Base-by-base conservation (phyloP, 2,113 vertebrate species). In the Oncorhynchus kisutch region DNA sequence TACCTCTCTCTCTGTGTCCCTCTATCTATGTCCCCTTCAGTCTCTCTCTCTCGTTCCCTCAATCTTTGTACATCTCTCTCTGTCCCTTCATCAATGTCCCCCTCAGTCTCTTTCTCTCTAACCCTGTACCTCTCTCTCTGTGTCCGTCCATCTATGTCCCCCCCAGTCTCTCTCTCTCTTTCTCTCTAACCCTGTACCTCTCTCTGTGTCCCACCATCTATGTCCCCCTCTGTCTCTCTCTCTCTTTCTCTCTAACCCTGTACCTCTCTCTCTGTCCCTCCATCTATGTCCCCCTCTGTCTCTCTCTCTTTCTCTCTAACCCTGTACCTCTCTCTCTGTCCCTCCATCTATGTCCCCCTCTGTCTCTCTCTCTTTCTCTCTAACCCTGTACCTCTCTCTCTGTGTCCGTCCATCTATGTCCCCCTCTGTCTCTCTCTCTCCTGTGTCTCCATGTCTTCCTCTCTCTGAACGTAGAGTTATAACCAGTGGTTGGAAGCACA, bases 401-500 rank as follows among this genome's bases (percentile, higher is more conserved):
- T 18, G 5, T 31, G 29, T 20, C 66, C 1, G 25, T 14, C 25
- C 13, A 9, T 24, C 65, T 7, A 5, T 65, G 2, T 31, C 27
- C 14, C 25, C 25, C 16, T 16, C 25, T 18, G 2, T 67, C 24
- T 27, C 12, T 66, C 64, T 22, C n/a, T 11, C 60, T 24, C 60
- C 20, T 8, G 2, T 25, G 22, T 3, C 65, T 25, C 69, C 27
- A 14, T 75, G 14, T 62, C 18, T 45, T 16, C 12, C 12, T 34
- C 2, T 7, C 6, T 12, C 1, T 66, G 25, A 14, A 51, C 0
- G 49, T 16, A 12, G 11, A 3, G 49, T 16, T 13, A 51, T 39
- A 39, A 39, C 6, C 34, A 39, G 34, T 7, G 34, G 78, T 81
- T 79, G 80, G 79, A 87, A 24, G n/a, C 2, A 54, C 12, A 39